Base-by-base conservation (phyloP, 2,113 vertebrate genomes). In the Pyrgilauda ruficollis region DNA sequence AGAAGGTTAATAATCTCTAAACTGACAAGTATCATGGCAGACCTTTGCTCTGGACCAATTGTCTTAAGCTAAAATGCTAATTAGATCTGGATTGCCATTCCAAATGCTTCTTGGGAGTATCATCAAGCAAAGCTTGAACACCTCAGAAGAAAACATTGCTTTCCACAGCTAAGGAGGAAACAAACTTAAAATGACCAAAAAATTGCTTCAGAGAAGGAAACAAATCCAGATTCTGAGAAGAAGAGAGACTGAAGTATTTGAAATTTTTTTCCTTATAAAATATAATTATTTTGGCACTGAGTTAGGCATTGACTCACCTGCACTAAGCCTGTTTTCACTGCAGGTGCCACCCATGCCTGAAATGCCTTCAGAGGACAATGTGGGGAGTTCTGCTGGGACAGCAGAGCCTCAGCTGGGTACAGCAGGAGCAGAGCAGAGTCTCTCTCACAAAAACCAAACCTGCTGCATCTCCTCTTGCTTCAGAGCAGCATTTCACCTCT, bases 401-500 rank as follows among this genome's bases (percentile, higher is more conserved):
- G 41, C 61, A 80, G 37, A 0, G 30, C 15, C 28, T 28, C 4
- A 17, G 27, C 41, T 13, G 16, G 75, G 13, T 10, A 3, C 24
- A 67, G 59, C 43, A 80, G 72, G 66, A 52, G 44, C 19, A 79
- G 59, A 81, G 33, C 20, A 47, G 49, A 68, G 55, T 56, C 46
- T 58, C 22, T 64, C 28, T 61, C 44, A 79, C 62, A 58, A 27
- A 61, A 13, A 6, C 13, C 3, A 52, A 62, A 53, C 24, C 47
- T 68, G 15, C 62, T 91, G 41, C 37, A 44, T 49, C 61, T 43
- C 30, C 73, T 49, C 72, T 53, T 77, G 23, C 56, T 44, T 84
- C 78, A 79, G 82, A 85, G 61, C 39, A 90, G 35, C 13, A 19
- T 73, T 97, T 96, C 24, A 84, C 56, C 82, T 87, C 89, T 95